phyloP scores from a whole-genome alignment of 53 echinoderm and acorn worm genomes.

The Luidia sarsii region DNA sequence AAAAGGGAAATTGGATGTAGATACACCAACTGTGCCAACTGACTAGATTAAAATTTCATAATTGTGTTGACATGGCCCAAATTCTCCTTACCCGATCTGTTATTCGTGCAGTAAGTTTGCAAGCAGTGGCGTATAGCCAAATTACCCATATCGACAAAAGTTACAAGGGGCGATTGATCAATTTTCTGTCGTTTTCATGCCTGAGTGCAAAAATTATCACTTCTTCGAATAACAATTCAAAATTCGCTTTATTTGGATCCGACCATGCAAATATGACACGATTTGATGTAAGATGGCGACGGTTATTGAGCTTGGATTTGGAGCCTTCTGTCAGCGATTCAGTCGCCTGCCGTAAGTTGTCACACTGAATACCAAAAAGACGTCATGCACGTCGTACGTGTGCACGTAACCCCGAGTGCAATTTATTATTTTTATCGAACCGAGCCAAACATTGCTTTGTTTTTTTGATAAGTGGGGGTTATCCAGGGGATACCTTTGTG shows the following conservation, averaged over 20 bases:
- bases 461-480: conserved; percentile 47
- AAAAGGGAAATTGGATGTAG: no score
- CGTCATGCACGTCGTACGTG: conserved; percentile 47
- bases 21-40: no score
- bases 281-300: conserved; percentile 58
- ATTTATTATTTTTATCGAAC: conserved; percentile 56
- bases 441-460: conserved; percentile 50
- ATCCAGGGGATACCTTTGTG: conserved; percentile 47
- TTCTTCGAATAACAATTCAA: conserved; percentile 43
- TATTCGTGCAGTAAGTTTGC: conserved; percentile 56
- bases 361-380: conserved; percentile 32
- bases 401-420: conserved; percentile 30
- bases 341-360: conserved; percentile 57
- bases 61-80: neutral
- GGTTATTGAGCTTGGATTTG: conserved; percentile 51
- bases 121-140: conserved; percentile 68
- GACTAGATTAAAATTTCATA: no score
- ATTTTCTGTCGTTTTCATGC: conserved; percentile 78
- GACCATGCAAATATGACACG: conserved; percentile 34
- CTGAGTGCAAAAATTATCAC: conserved; percentile 64
- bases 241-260: conserved; percentile 54
- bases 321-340: conserved; percentile 50
- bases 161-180: conserved; percentile 75
- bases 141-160: conserved; percentile 74
- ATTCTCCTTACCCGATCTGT: conserved; percentile 59